These are phyloP conservation scores for Pristionchus mayeri DNA, from an alignment of 2,888 invertebrate species.

Conservation along the genomic window DNA sequence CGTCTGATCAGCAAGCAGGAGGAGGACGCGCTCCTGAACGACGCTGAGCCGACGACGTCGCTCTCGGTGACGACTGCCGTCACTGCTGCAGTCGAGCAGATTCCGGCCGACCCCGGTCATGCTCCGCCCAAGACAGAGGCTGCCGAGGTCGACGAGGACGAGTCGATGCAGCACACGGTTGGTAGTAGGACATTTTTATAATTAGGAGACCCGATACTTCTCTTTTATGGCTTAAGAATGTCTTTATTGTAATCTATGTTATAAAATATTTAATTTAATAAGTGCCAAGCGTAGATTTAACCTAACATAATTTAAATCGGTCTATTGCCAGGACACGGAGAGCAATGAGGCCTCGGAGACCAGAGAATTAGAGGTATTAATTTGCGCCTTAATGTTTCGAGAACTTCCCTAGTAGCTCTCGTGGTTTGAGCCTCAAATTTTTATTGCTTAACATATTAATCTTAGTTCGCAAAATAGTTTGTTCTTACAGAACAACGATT, in stretches of 20 bases:
- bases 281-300: too few relatives aligned
- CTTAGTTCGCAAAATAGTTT: too few relatives aligned
- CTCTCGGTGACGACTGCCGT: neutral
- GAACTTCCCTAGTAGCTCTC: too few relatives aligned
- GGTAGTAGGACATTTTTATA: too few relatives aligned
- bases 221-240: neutral
- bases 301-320: too few relatives aligned
- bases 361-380: constrained; percentile 15
- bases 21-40: constrained; percentile 33
- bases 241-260: neutral
- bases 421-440: too few relatives aligned
- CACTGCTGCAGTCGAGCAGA: neutral
- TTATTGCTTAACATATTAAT: too few relatives aligned
- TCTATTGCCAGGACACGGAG: constrained; percentile 13
- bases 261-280: neutral
- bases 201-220: too few relatives aligned
- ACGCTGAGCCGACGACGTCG: neutral
- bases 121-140: neutral
- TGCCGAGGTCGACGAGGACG: neutral
- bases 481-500: too few relatives aligned
- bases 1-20: neutral
- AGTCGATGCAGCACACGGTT: too few relatives aligned
- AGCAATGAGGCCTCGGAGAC: neutral
- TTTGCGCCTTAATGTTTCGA: too few relatives aligned
- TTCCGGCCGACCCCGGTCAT: neutral